Base-by-base conservation (phyloP, 2,113 vertebrate species). In the Plestiodon gilberti region DNA sequence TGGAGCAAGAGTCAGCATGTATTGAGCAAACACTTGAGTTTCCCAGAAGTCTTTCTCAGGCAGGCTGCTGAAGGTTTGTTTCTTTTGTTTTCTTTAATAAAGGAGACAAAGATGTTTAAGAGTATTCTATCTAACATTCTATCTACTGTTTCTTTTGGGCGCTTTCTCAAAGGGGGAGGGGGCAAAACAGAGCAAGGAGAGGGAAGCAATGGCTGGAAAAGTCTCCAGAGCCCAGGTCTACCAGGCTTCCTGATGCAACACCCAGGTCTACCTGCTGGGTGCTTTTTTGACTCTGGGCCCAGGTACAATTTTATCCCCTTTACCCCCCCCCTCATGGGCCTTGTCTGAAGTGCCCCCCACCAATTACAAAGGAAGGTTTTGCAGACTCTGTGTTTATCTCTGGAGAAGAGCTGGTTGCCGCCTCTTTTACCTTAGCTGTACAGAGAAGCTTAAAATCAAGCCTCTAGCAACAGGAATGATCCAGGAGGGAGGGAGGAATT, bases 401-500 rank as follows among this genome's bases (percentile, higher is more conserved):
- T 70, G 57, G 67, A 70, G 55, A 23, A 52, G 77, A 93, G 61
- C 69, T 89, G n/a, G n/a, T 35, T 80, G 73, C 17, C 83, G 78
- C 6, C 13, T 87, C 71, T 10, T 71, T 88, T 77, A 48, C 0
- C 0, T 25, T 1, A 90, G 78, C 74, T 86, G 57, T 86, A 69
- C 74, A 82, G 65, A 83, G 8, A 55, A 88, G 80, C 30, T 52
- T 88, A 86, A 90, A 91, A 20, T 33, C 84, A 57, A 85, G 80
- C 89, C 38, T 90, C 87, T 91, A 89, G 83, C 55, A 69, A 91
- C 91, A 93, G 92, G 88, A 82, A 83, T 87, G 86, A 82, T 92
- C 90, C 92, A 92, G 91, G 92, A 92, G 93, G 90, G 89, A 82
- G 78, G 83, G 84, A 90, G 88, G 91, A 87, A 88, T 91, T 69